These are phyloP conservation scores for Polia nebulosa DNA, from an alignment of 2,888 invertebrate genomes.

Conservation along the genomic window DNA sequence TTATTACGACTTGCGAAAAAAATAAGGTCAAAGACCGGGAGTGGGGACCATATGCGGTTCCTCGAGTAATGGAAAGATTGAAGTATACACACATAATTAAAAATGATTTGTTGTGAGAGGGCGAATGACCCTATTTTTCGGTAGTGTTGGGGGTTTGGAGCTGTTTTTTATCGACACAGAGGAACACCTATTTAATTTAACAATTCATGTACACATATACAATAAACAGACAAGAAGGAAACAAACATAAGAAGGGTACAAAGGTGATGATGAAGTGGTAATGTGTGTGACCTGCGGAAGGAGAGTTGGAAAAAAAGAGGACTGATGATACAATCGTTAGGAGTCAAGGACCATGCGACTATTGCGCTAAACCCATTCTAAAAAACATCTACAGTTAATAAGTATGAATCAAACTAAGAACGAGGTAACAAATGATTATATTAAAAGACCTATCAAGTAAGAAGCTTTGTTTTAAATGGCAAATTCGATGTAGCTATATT, in stretches of 20 bases:
- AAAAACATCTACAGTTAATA: too few relatives aligned
- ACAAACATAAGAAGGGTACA: too few relatives aligned
- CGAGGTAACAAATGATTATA: not conserved
- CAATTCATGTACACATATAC: too few relatives aligned
- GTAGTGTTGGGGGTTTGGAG: slow-evolving; percentile 74
- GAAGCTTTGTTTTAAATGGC: not conserved
- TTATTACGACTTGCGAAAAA: slow-evolving; percentile 76
- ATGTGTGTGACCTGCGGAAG: too few relatives aligned
- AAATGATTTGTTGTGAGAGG: slow-evolving; percentile 88
- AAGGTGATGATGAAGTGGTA: too few relatives aligned
- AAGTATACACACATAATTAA: slow-evolving; percentile 88
- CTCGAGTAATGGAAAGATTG: slow-evolving; percentile 84
- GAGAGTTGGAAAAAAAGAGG: too few relatives aligned
- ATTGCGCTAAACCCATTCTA: not conserved
- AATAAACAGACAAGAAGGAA: too few relatives aligned
- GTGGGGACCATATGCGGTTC: slow-evolving; percentile 75
- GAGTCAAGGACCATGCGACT: too few relatives aligned
- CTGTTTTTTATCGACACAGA: slow-evolving; percentile 53
- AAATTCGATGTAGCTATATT: too few relatives aligned
- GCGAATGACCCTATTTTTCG: slow-evolving; percentile 86
- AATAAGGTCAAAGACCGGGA: slow-evolving; percentile 78
- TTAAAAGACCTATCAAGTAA: not conserved
- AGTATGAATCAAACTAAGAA: not conserved
- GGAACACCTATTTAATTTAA: too few relatives aligned
- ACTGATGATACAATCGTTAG: too few relatives aligned